phyloP scores from a whole-genome alignment of 2,797 vertebrate species.

The Zenarchopterus dispar region DNA sequence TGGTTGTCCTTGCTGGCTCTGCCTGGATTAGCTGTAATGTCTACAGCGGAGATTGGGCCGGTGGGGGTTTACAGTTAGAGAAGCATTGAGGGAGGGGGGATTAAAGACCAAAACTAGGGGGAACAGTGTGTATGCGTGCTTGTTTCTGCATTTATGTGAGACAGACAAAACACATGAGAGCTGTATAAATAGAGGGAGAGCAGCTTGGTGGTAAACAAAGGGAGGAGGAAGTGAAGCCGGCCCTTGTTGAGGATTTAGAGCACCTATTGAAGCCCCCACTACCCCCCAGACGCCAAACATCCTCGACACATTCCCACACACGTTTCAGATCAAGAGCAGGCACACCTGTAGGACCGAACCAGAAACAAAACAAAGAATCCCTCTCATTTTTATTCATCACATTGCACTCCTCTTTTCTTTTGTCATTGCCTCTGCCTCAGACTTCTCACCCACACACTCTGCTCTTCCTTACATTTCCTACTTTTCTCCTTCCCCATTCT shows the following conservation, averaged over 20 bases:
- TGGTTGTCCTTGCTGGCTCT: conserved; percentile 10
- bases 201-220: background rate
- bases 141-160: conserved; percentile 8
- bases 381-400: background rate
- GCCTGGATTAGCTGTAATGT: conserved; percentile 57
- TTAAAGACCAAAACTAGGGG: conserved; percentile 43
- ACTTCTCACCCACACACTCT: conserved; percentile 35
- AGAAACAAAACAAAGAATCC: conserved; percentile 1
- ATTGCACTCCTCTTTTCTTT: conserved; percentile 3
- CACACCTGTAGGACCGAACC: conserved; percentile 32
- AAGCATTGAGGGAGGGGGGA: conserved; percentile 44
- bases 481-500: conserved; percentile 28
- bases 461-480: conserved; percentile 14
- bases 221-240: conserved; percentile 10
- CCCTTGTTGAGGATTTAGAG: conserved; percentile 22
- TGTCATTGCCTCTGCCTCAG: conserved; percentile 12
- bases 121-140: conserved; percentile 28
- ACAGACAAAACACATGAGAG: conserved; percentile 4
- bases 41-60: conserved; percentile 28
- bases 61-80: conserved; percentile 41
- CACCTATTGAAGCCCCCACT: background rate
- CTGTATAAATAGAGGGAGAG: conserved; percentile 5
- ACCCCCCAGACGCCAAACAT: conserved; percentile 3
- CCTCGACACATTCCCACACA: conserved; percentile 5
- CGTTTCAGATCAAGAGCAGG: background rate